phyloP scores from a whole-genome alignment of 1,140 invertebrate species.

The Diprion similis region DNA sequence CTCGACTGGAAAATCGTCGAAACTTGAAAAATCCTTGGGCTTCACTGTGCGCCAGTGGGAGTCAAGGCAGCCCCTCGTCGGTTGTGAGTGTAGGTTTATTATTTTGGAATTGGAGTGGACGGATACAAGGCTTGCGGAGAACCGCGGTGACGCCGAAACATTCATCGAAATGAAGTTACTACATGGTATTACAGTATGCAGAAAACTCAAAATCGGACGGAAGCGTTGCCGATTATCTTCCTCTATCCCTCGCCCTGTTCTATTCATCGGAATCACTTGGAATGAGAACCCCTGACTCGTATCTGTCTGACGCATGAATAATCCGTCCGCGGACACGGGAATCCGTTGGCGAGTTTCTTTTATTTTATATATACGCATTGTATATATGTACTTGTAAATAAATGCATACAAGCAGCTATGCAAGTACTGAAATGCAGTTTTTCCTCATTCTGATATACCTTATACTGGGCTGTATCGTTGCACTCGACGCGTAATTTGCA shows the following conservation, averaged over 20 bases:
- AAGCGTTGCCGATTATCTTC: neutral
- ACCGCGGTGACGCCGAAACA: neutral
- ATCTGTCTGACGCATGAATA: constrained; percentile 1
- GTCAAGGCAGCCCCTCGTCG: neutral
- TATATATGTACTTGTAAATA: no score
- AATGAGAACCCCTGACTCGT: neutral
- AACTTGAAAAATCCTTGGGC: constrained; percentile 6
- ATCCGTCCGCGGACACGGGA: neutral
- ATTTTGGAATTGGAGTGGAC: neutral
- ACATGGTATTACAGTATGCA: neutral
- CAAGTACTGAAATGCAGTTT: no score
- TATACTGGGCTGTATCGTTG: no score
- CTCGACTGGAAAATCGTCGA: constrained; percentile 12
- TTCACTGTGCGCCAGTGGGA: neutral
- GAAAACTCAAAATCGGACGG: neutral
- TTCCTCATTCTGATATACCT: no score
- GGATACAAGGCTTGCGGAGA: neutral
- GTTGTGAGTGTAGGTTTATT: neutral
- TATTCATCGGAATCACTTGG: neutral
- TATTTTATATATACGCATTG: no score
- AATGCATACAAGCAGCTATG: no score
- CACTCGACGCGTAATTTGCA: no score
- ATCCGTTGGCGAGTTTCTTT: neutral
- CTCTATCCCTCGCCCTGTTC: neutral
- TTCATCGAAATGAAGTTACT: neutral